These are phyloP conservation scores for Odontocerum albicorne DNA, from an alignment of 2,888 invertebrate species.

Conservation along the genomic window DNA sequence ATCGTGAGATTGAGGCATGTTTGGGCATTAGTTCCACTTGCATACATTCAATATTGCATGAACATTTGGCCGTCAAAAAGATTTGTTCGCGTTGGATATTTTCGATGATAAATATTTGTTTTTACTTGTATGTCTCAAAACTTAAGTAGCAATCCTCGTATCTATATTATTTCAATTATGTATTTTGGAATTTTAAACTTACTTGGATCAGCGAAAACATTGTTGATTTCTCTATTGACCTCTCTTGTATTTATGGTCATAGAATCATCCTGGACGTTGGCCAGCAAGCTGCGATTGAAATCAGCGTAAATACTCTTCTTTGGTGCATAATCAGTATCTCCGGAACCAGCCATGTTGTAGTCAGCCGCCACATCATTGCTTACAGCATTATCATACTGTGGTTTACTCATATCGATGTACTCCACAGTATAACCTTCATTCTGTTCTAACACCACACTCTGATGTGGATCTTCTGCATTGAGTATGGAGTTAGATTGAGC, in stretches of 20 bases:
- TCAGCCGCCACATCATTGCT: constrained; percentile 11
- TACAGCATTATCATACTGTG: constrained; percentile 11
- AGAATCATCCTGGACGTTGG: constrained; percentile 59
- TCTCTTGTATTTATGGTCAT: constrained; percentile 72
- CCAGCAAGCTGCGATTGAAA: constrained; percentile 54
- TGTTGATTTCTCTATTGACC: constrained; percentile 65
- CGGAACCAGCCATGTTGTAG: constrained; percentile 31
- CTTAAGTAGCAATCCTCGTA: too few species aligned
- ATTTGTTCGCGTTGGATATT: too few species aligned
- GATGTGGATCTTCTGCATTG: constrained; percentile 29
- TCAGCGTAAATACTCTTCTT: constrained; percentile 48
- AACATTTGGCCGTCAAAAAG: too few species aligned
- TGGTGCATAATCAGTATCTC: constrained; percentile 44
- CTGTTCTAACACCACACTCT: constrained; percentile 22
- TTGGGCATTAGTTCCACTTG: too few species aligned
- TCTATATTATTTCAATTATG: too few species aligned
- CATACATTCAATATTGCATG: too few species aligned
- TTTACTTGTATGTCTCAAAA: too few species aligned
- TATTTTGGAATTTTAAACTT: too few species aligned
- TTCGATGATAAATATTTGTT: too few species aligned
- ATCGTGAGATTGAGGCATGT: too few species aligned
- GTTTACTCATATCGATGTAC: constrained; percentile 24
- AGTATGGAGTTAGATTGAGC: constrained; percentile 33
- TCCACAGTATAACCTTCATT: constrained; percentile 28
- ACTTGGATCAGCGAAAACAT: constrained; percentile 60